These are phyloP conservation scores for Trichopoda pennipes DNA, from an alignment of 2,888 invertebrate species.

Conservation along the genomic window DNA sequence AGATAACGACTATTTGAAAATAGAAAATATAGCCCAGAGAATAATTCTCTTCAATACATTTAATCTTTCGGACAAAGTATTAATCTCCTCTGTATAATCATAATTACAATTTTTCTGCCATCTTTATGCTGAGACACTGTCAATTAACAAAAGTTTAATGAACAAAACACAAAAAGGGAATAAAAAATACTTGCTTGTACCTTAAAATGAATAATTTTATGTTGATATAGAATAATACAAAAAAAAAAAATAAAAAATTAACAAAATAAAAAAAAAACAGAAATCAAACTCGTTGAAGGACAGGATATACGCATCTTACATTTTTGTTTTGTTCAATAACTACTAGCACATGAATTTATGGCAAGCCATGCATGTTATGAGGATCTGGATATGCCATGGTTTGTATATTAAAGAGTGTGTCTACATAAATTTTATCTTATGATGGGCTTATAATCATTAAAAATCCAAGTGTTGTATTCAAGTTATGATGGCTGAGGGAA, in stretches of 20 bases:
- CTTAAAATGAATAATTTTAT: slow-evolving; percentile 52
- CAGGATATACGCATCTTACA: slow-evolving; percentile 65
- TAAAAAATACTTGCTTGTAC: no score
- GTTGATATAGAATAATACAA: slow-evolving; percentile 21
- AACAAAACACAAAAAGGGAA: slow-evolving; percentile 1
- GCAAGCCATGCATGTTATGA: slow-evolving; percentile 23
- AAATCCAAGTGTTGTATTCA: slow-evolving; percentile 66
- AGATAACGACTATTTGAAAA: not conserved
- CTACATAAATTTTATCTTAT: slow-evolving; percentile 59
- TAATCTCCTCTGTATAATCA: slow-evolving; percentile 37
- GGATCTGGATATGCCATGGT: slow-evolving; percentile 24
- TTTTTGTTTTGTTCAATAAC: slow-evolving; percentile 54
- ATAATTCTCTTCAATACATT: not conserved
- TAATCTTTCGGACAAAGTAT: slow-evolving; percentile 19
- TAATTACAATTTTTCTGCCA: slow-evolving; percentile 42
- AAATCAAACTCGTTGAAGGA: slow-evolving; percentile 61
- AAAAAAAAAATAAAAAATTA: slow-evolving; percentile 26
- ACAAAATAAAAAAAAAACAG: slow-evolving; percentile 20
- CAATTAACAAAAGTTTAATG: slow-evolving; percentile 49
- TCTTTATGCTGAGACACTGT: slow-evolving; percentile 40
- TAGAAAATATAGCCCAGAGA: not conserved
- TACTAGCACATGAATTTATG: slow-evolving; percentile 39
- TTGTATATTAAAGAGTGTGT: not conserved
- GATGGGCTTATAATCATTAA: slow-evolving; percentile 63
- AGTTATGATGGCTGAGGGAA: slow-evolving; percentile 68